Evolutionary conservation across 2,888 invertebrate species (phyloP).

Genomic region (Cephus nigrinus): DNA sequence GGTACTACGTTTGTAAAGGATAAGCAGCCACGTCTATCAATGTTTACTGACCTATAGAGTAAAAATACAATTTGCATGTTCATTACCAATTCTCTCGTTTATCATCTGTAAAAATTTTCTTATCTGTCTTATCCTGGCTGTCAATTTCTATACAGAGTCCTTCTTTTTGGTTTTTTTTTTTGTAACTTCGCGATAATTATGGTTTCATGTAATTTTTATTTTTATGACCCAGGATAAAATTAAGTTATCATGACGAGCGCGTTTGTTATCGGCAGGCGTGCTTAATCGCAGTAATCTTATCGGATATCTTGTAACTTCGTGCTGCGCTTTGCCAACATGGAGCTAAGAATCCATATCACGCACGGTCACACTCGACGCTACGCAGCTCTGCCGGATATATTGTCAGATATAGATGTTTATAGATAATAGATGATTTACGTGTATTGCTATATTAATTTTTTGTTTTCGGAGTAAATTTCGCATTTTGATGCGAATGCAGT

Average conservation of each 20-base stretch:
- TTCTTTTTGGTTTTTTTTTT: too few species aligned
- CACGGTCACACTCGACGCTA: neutral
- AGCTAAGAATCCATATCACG: neutral
- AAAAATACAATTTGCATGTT: neutral
- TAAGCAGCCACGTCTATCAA: too few species aligned
- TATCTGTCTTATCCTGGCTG: neutral
- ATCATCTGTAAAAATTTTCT: neutral
- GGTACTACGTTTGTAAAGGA: too few species aligned
- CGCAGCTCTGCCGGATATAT: neutral
- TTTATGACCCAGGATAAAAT: neutral
- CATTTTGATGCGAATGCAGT: neutral
- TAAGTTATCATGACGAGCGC: neutral
- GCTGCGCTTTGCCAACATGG: neutral
- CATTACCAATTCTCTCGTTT: neutral
- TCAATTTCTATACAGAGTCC: too few species aligned
- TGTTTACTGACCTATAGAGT: too few species aligned
- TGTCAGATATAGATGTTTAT: too few species aligned
- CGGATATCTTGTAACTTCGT: neutral
- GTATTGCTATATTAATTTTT: neutral
- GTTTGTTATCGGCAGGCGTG: neutral
- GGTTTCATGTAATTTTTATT: neutral
- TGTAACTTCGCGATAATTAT: neutral
- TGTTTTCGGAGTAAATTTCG: too few species aligned
- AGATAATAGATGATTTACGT: neutral
- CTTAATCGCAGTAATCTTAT: neutral